Evolutionary conservation across 1,140 invertebrate genomes (phyloP).

Genomic region (Calliopsis andreniformis): DNA sequence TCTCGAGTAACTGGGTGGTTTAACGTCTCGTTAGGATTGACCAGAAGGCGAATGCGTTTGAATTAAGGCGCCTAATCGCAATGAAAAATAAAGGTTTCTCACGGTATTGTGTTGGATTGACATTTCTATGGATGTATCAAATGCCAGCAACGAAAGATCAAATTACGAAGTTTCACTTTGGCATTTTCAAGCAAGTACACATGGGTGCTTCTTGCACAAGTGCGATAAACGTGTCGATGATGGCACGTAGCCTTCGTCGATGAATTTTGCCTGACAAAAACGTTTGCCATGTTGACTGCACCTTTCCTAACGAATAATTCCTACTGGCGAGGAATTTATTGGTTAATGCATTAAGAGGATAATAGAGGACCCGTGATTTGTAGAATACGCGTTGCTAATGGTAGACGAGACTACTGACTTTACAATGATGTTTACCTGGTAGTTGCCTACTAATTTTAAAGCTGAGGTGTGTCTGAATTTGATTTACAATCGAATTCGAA

Average conservation of each 20-base stretch:
- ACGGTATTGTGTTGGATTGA: background rate
- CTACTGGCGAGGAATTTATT: too few relatives aligned
- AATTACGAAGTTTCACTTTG: slow-evolving; percentile 26
- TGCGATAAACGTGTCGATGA: background rate
- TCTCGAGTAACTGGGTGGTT: background rate
- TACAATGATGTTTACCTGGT: too few relatives aligned
- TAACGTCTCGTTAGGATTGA: background rate
- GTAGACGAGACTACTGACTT: too few relatives aligned
- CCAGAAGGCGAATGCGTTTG: background rate
- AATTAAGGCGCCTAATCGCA: background rate
- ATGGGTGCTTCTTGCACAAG: background rate
- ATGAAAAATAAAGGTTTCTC: background rate
- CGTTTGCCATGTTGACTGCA: too few relatives aligned
- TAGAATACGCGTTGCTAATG: too few relatives aligned
- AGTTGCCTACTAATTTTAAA: too few relatives aligned
- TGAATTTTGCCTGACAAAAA: too few relatives aligned
- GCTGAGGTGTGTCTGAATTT: too few relatives aligned
- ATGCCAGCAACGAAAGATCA: slow-evolving; percentile 25
- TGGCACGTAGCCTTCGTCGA: background rate
- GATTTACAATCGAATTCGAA: too few relatives aligned
- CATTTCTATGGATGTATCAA: slow-evolving; percentile 9
- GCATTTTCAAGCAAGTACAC: slow-evolving; percentile 14
- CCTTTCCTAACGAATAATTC: too few relatives aligned
- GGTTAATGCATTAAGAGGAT: too few relatives aligned
- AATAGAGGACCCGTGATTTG: too few relatives aligned